Evolutionary conservation across 1,140 invertebrate species (phyloP), one percentile per base, ranked within the genome.

Genomic region (Apis dorsata): DNA sequence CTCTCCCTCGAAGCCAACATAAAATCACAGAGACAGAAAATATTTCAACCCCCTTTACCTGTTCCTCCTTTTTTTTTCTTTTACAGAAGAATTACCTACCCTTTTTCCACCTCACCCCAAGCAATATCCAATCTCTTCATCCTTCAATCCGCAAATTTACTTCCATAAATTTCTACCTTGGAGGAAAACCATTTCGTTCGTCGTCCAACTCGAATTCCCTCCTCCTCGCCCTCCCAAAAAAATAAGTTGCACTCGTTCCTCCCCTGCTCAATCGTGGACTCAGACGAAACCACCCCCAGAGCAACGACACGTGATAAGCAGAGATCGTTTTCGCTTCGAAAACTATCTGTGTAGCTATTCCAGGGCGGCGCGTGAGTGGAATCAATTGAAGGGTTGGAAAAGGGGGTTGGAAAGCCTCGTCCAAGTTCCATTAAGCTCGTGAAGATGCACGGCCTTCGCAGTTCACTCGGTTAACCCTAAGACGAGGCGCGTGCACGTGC

Each of bases 361-460:
- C 70, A 75, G 17, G 24, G 49, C 15, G 60, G 44, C 86, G 77
- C 86, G 87, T 88, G 87, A 88, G 79, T 66, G 68, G 86, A 88
- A 88, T 88, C 86, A 85, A 83, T 88, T 80, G 79, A 68, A 73
- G 19, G 71, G 7, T 4, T 10, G 57, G 74, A 66, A 28, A 72
- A 68, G 78, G 49, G 57, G 60, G 62, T 24, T 75, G 70, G 53
- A 62, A 65, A 55, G 63, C 73, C 70, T 57, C 82, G 72, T 86
- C 66, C 73, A 79, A 82, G 78, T 87, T 85, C 83, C 86, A 88
- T 88, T 88, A 88, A 86, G 74, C 81, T 13, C 55, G 62, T 55
- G 49, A 57, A 86, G 86, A 87, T 68, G 85, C 81, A 73, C 72
- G 60, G 65, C 80, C 62, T 74, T 66, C 75, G 77, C 83, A 85